Conservation (phyloP, 2,797 vertebrate genomes). For the Rhodeus uyekii region DNA sequence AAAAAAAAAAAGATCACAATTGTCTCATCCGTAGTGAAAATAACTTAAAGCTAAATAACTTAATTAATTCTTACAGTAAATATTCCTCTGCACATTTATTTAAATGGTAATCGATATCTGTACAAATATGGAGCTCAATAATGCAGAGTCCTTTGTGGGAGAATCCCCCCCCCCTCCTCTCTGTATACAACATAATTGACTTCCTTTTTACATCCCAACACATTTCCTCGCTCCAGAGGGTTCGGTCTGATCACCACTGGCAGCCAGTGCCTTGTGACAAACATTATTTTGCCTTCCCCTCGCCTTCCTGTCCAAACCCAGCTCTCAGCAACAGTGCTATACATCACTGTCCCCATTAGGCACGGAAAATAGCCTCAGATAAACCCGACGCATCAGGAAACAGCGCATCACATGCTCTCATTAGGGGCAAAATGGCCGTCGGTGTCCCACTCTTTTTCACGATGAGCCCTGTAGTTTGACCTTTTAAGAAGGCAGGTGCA, state of each 20-base stretch:
- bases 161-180: neutral
- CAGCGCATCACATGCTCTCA: constrained; percentile 33
- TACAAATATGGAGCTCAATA: neutral
- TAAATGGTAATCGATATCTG: constrained; percentile 1
- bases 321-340: constrained; percentile 29
- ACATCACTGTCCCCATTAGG: constrained; percentile 54
- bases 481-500: constrained; percentile 35
- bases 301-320: constrained; percentile 10
- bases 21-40: neutral
- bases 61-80: neutral
- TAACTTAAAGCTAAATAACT: neutral
- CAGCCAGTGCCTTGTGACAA: constrained; percentile 25
- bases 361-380: constrained; percentile 33
- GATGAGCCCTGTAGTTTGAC: constrained; percentile 21
- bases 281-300: constrained; percentile 22
- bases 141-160: neutral
- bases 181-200: constrained; percentile 48
- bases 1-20: neutral
- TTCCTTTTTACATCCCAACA: constrained; percentile 39
- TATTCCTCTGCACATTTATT: neutral
- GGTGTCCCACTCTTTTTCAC: neutral
- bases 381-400: constrained; percentile 52
- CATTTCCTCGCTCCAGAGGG: constrained; percentile 24
- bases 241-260: constrained; percentile 22
- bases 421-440: constrained; percentile 46